Conservation (phyloP, 2,888 invertebrate species). For the Hirtodrosophila cameraria region DNA sequence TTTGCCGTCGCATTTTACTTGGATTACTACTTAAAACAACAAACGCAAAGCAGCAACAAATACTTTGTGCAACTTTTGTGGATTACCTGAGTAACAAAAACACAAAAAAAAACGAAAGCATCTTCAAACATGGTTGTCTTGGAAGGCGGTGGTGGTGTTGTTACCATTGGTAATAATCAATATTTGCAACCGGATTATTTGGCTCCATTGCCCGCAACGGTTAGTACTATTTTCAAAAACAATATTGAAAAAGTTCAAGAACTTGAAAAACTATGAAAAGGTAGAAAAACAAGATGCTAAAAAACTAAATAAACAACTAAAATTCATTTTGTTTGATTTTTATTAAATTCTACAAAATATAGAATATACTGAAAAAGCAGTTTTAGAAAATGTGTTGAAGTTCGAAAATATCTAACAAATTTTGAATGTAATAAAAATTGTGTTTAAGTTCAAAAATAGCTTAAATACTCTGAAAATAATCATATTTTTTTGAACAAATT, state of each 20-base stretch:
- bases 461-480: no score
- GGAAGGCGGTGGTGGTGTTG: constrained; percentile 95
- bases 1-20: constrained; percentile 65
- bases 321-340: no score
- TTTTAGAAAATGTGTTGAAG: no score
- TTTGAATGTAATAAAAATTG: no score
- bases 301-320: not conserved
- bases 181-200: constrained; percentile 98
- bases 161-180: constrained; percentile 95
- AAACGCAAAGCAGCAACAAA: constrained; percentile 15
- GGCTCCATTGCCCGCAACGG: constrained; percentile 96
- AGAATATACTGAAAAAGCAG: no score
- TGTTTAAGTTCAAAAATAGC: no score
- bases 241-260: not conserved
- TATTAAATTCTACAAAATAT: no score
- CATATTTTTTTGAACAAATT: no score
- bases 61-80: constrained; percentile 15
- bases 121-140: constrained; percentile 91
- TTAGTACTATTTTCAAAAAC: constrained; percentile 86
- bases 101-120: constrained; percentile 26
- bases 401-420: no score
- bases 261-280: not conserved
- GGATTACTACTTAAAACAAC: constrained; percentile 49
- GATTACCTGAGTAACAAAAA: constrained; percentile 33
- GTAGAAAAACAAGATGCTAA: not conserved